Percentiles rank a stretch among this genome's conserved stretches.
Evolutionary conservation across 2,797 vertebrate species (phyloP).

Genomic region (Galago senegalensis): DNA sequence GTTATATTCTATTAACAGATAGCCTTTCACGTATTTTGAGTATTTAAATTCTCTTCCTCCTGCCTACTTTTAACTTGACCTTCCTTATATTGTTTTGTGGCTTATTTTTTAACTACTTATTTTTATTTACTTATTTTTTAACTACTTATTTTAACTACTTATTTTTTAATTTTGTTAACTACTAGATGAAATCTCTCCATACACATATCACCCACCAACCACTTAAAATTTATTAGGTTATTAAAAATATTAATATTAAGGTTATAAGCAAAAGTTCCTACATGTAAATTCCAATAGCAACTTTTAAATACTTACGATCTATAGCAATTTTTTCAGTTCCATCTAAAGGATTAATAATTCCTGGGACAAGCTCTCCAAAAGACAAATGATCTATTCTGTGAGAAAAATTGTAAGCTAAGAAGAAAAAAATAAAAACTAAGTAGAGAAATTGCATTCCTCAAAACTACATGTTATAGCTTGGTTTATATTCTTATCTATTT

Average conservation of each 20-base stretch:
- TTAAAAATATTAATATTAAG: slow-evolving; percentile 13
- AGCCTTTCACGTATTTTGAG: slow-evolving; percentile 15
- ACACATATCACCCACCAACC: background rate
- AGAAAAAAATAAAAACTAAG: slow-evolving; percentile 76
- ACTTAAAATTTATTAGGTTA: slow-evolving; percentile 15
- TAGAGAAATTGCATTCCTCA: slow-evolving; percentile 46
- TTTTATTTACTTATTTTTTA: background rate
- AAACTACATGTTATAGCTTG: slow-evolving; percentile 32
- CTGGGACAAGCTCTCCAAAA: slow-evolving; percentile 96
- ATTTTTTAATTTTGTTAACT: background rate
- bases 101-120: slow-evolving; percentile 2
- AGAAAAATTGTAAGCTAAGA: slow-evolving; percentile 97
- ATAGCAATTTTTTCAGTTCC: slow-evolving; percentile 97
- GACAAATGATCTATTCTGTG: slow-evolving; percentile 99
- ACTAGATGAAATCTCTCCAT: background rate
- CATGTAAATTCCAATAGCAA: slow-evolving; percentile 37
- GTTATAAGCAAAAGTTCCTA: background rate
- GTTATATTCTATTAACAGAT: background rate
- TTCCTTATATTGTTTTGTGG: slow-evolving; percentile 8
- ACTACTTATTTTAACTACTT: background rate
- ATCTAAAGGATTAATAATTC: slow-evolving; percentile 97
- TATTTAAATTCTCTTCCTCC: background rate
- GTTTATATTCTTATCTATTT: slow-evolving; percentile 28
- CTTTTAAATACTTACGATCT: slow-evolving; percentile 91
- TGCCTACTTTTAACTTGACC: background rate